Percentiles rank a stretch among this genome's conserved stretches.
Conservation (phyloP, 92 coral and sea anemone species). For the Nematostella vectensis region DNA sequence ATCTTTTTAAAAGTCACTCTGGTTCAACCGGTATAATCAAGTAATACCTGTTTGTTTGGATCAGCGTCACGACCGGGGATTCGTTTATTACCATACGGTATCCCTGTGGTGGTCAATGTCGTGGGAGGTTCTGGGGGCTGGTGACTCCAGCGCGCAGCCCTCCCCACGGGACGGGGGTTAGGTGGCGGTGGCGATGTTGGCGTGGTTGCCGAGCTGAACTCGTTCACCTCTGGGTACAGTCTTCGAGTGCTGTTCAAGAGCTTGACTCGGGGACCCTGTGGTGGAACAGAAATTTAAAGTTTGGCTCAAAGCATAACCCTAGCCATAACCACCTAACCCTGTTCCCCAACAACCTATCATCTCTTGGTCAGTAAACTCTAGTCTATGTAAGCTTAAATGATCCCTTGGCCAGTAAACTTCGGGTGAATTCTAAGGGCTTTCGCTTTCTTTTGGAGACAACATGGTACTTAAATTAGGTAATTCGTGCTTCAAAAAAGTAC, state of each 20-base stretch:
- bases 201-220: constrained; percentile 32
- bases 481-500: no score
- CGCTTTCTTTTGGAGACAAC: no score
- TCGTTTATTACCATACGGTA: constrained; percentile 55
- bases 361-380: not conserved
- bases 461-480: no score
- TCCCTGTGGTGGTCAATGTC: constrained; percentile 32
- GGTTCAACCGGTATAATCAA: not conserved
- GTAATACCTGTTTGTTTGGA: constrained; percentile 46
- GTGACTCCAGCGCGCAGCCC: constrained; percentile 67
- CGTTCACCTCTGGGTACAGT: constrained; percentile 51
- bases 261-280: constrained; percentile 73
- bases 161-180: constrained; percentile 55
- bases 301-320: not conserved
- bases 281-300: not conserved
- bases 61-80: constrained; percentile 59
- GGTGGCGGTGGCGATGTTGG: constrained; percentile 40
- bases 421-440: no score
- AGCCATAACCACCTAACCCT: no score
- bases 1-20: not conserved
- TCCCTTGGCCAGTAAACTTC: no score
- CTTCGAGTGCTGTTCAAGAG: constrained; percentile 68
- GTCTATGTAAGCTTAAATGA: not conserved
- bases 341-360: no score
- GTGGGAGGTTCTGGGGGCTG: constrained; percentile 53